Evolutionary conservation across 2,888 invertebrate species (phyloP).

Genomic region (Tenthredo notha): DNA sequence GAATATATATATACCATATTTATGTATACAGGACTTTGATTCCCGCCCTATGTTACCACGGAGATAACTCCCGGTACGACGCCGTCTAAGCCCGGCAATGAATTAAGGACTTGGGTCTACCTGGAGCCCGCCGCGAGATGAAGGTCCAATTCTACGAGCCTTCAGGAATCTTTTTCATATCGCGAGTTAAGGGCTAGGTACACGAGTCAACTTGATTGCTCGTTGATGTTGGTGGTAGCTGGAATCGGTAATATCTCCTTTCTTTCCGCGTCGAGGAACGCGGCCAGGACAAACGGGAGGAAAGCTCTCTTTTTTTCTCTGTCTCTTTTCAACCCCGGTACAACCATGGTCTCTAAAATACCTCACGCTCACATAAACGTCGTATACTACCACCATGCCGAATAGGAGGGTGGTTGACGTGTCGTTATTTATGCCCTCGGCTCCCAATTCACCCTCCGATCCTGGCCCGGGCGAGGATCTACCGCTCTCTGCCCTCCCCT

Average conservation of each 20-base stretch:
- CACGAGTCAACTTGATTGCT: conserved; percentile 33
- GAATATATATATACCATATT: conserved; percentile 38
- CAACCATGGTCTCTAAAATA: not conserved
- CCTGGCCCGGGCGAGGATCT: conserved; percentile 66
- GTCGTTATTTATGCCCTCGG: conserved; percentile 69
- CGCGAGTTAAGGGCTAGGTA: not conserved
- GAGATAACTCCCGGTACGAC: not conserved
- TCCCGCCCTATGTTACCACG: conserved; percentile 14
- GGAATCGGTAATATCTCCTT: conserved; percentile 11
- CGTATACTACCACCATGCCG: conserved; percentile 1
- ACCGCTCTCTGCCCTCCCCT: conserved; percentile 55
- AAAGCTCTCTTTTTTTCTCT: not conserved
- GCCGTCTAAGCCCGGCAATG: conserved; percentile 41
- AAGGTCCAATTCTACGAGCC: not conserved
- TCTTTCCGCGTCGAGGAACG: conserved; percentile 2
- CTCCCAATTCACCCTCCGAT: conserved; percentile 67
- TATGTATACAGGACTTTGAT: conserved; percentile 19
- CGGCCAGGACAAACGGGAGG: not conserved
- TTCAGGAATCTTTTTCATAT: not conserved
- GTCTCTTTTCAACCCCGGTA: not conserved
- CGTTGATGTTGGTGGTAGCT: conserved; percentile 24
- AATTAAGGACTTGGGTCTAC: conserved; percentile 27
- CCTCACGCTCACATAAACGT: not conserved
- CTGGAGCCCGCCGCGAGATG: not conserved
- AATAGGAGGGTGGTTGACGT: conserved; percentile 57